Base-by-base conservation (phyloP, 2,888 invertebrate species). In the Acrocyrtus sp. region DNA sequence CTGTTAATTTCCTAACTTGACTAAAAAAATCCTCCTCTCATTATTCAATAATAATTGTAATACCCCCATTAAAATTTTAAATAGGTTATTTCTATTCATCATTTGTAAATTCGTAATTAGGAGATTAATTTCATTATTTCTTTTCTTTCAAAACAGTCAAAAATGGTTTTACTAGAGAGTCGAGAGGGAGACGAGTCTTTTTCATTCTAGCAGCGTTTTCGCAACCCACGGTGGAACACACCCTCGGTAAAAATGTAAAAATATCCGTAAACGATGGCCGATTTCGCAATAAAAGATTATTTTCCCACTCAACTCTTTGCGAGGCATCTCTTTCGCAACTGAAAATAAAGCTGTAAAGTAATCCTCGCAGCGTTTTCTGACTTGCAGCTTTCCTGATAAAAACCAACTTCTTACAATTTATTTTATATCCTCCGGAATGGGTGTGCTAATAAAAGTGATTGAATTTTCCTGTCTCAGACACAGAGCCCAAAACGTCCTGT, bases 11-110 rank as follows among this genome's bases (percentile, higher is more conserved):
- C n/a, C n/a, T n/a, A n/a, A n/a, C n/a, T n/a, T n/a, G n/a, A n/a
- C n/a, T n/a, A n/a, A n/a, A n/a, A n/a, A n/a, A n/a, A n/a, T n/a
- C n/a, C n/a, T n/a, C n/a, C n/a, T n/a, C n/a, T n/a, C n/a, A n/a
- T n/a, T n/a, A n/a, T n/a, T n/a, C n/a, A n/a, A n/a, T n/a, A n/a
- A n/a, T n/a, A n/a, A n/a, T n/a, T n/a, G n/a, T n/a, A 34, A 34
- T 34, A 8, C 34, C 34, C 6, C 12, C 6, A 34, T 34, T 34
- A 34, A 12, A 34, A 8, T 6, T 21, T 51, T 50, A 63, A 63
- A 43, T 21, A 54, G 63, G 27, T 8, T 26, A 63, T 63, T 63
- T 63, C 54, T 63, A 63, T 63, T 43, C 63, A 54, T 63, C 22
- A 19, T 62, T 27, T 45, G 45, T n/a, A 45, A 45, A 45, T 17